Percentiles rank a stretch among this genome's conserved stretches.
Evolutionary conservation across 2,888 invertebrate species (phyloP).

Genomic region (Alloplasta piceator): DNA sequence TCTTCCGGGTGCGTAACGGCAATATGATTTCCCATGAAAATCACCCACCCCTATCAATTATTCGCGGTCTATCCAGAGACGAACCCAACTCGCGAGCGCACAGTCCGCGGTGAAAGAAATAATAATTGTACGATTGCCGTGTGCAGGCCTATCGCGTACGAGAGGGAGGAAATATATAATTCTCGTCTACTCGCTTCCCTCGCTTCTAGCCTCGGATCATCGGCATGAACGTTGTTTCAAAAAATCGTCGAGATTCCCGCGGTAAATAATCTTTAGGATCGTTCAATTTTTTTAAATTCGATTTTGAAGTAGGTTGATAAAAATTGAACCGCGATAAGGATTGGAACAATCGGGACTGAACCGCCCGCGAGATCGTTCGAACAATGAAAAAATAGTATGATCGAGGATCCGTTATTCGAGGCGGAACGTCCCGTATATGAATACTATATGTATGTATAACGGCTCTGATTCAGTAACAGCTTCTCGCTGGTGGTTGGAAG

Average conservation of each 20-base stretch:
- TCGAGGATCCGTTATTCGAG: not conserved
- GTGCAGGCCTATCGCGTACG: slow-evolving; percentile 12
- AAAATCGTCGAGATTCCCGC: no score
- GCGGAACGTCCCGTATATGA: not conserved
- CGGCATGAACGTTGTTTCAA: no score
- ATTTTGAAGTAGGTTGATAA: no score
- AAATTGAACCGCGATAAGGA: not conserved
- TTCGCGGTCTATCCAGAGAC: slow-evolving; percentile 56
- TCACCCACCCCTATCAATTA: slow-evolving; percentile 76
- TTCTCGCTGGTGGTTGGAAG: slow-evolving; percentile 19
- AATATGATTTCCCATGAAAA: slow-evolving; percentile 76
- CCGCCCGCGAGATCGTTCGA: no score
- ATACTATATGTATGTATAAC: not conserved
- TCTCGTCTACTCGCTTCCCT: not conserved
- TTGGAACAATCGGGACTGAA: slow-evolving; percentile 7
- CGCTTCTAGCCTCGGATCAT: no score
- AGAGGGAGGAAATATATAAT: slow-evolving; percentile 19
- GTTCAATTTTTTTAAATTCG: no score
- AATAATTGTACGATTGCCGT: slow-evolving; percentile 42
- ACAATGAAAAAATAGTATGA: slow-evolving; percentile 17
- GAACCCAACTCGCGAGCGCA: slow-evolving; percentile 13
- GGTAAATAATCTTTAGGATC: no score
- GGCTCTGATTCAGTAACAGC: slow-evolving; percentile 40
- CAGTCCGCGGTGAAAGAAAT: slow-evolving; percentile 10
- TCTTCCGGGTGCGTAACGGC: slow-evolving; percentile 69